Evolutionary conservation across 2,888 invertebrate genomes (phyloP), one percentile per base, ranked within the genome.

Genomic region (Apamea sordens): DNA sequence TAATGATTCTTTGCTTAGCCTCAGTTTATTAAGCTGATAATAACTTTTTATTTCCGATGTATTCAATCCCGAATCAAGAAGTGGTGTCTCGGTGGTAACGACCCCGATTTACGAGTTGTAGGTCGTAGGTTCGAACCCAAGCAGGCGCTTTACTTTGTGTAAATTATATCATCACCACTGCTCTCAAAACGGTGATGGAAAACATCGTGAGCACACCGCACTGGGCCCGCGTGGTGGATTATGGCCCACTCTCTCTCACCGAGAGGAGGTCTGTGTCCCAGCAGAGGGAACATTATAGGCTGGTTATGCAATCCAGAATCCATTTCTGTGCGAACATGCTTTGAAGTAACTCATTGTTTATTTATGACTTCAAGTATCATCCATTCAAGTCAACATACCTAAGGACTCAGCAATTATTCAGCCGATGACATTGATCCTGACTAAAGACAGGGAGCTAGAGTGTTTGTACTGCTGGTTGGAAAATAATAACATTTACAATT

Each of bases 401-500:
- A 21, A 65, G 13, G 47, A 15, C 47, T 73, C 28, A 47, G 71
- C 13, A 79, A 77, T 86, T 76, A 76, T 83, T 72, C 70, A 53
- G n/a, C n/a, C 63, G 28, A 64, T 79, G 63, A 70, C 59, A 67
- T 73, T 74, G 76, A 76, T 50, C 70, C 56, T 72, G 32, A 61
- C 36, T 47, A 32, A 59, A 75, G 24, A 59, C 28, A 13, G 15
- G 59, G 32, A 32, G 61, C 36, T n/a, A 28, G n/a, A 21, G 53
- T 64, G 28, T 64, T 76, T 64, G 47, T 21, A 70, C 78, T 73
- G 80, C 73, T 87, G 86, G 87, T 88, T 87, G 87, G 88, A 90
- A 90, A 90, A 92, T 91, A 92, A 92, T 92, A 92, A 92, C 92
- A 93, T 93, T 91, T 93, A 91, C 93, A 93, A 93, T 92, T 93